Evolutionary conservation across 2,797 vertebrate species (phyloP), one percentile per base, ranked within the genome.

Genomic region (Luscinia luscinia): DNA sequence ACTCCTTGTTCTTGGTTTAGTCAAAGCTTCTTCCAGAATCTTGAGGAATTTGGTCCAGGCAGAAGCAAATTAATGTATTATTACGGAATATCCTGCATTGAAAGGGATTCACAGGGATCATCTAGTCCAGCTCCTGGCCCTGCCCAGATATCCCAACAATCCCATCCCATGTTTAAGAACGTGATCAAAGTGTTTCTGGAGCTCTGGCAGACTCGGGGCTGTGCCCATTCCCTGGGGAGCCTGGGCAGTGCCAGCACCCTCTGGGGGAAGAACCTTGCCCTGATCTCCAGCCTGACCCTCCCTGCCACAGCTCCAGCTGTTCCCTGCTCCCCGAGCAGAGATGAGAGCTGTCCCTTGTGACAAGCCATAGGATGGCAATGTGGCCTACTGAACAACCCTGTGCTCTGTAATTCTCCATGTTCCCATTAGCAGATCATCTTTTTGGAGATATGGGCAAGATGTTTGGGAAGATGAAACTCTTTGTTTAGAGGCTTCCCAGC

Each of bases 291-390:
- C 26, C 32, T 38, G 0, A 30, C 0, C 27, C 34, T 41, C 1
- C 27, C n/a, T 79, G 59, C 12, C 51, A 1, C 51, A 72, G 36
- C 52, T 36, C 38, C 45, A 79, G 52, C 36, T 23, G 0, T 15
- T 15, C n/a, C 45, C 45, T 52, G 27, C 45, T 45, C 38, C 23
- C 67, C 24, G 32, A 13, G 76, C 52, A 52, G n/a, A 66, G 28
- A 15, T 24, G 15, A 14, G 61, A 38, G 20, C 45, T 73, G 16
- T 32, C 23, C 9, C 32, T 49, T 1, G 0, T 15, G 34, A 64
- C 28, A n/a, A 30, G 45, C 16, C 0, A 0, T 19, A 24, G 61
- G 36, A 28, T 3, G 21, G n/a, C 15, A 21, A 0, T 0, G 4
- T 46, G 58, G 21, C 52, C n/a, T 68, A 2, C 64, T 69, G 69